Evolutionary conservation across 1,140 invertebrate species (phyloP), one percentile per base, ranked within the genome.

Genomic region (Aradophagus sp.): DNA sequence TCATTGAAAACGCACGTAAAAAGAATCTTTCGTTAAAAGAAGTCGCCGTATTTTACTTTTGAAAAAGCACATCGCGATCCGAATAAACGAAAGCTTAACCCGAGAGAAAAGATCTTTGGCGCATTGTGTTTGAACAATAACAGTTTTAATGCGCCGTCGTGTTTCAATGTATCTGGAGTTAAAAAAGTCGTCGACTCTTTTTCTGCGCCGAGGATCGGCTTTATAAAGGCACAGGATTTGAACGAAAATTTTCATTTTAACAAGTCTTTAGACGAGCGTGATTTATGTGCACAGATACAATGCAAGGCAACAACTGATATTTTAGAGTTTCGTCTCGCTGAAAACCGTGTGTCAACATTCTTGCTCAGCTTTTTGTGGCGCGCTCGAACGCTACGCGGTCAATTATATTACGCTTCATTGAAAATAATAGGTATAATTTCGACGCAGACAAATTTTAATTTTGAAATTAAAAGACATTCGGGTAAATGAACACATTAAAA

Each of bases 311-410:
- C 39, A 58, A 58, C 41, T 36, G 55, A 34, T 31, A 47, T 58
- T 58, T 58, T 58, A 58, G n/a, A 47, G 42, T 27, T 47, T 47
- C 55, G 10, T 47, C 23, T 38, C 8, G 34, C 55, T 58, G n/a
- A n/a, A n/a, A n/a, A 58, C 55, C 35, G 42, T 48, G 34, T 61
- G 32, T 59, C 55, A 58, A 45, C 39, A 58, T 44, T 34, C 34
- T 58, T 36, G 20, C 20, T 10, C 14, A 13, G 38, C 39, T 44
- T 56, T 56, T 58, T 38, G 14, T 38, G 29, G 17, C 45, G 23
- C n/a, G 14, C 27, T 13, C 31, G 36, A 58, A 58, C n/a, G 41
- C 34, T 12, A 31, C 14, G 19, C 35, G 44, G 26, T 56, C 29
- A 44, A 56, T 56, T 55, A 41, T 34, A 42, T 41, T 55, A 42